These are phyloP conservation scores for Monopis laevigella DNA, from an alignment of 2,888 invertebrate species.

Conservation along the genomic window DNA sequence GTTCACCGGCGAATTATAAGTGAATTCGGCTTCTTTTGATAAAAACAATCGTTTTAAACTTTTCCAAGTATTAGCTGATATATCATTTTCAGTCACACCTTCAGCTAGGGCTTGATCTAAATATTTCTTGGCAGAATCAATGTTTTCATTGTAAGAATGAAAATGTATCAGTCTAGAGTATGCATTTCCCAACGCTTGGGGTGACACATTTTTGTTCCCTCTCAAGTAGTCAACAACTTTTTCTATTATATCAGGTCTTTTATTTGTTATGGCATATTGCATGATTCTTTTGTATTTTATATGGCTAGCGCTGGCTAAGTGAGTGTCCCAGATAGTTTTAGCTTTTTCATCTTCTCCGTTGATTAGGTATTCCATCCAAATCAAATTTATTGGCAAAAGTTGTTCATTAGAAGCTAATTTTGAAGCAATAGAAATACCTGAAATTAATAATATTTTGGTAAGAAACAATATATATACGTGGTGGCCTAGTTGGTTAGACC, in stretches of 20 bases:
- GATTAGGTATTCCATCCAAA: slow-evolving; percentile 76
- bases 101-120: neutral
- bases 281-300: slow-evolving; percentile 46
- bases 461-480: too few relatives aligned
- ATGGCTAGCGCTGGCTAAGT: slow-evolving; percentile 48
- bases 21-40: too few relatives aligned
- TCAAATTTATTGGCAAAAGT: slow-evolving; percentile 70
- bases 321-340: slow-evolving; percentile 69
- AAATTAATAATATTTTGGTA: slow-evolving; percentile 23
- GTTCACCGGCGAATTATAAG: too few relatives aligned
- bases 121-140: slow-evolving; percentile 17
- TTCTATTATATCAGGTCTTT: slow-evolving; percentile 34
- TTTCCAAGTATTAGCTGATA: too few relatives aligned
- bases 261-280: slow-evolving; percentile 40
- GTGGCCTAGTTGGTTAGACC: too few relatives aligned
- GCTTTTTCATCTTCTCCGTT: slow-evolving; percentile 69
- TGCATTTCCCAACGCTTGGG: slow-evolving; percentile 40
- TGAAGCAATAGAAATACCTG: slow-evolving; percentile 71
- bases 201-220: slow-evolving; percentile 29
- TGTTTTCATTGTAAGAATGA: slow-evolving; percentile 32
- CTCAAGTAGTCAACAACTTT: slow-evolving; percentile 37
- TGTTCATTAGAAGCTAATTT: slow-evolving; percentile 69
- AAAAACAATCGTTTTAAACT: too few relatives aligned
- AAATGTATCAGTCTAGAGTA: slow-evolving; percentile 47
- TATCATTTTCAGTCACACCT: too few relatives aligned